These are phyloP conservation scores for Calidris pygmaea DNA, from an alignment of 2,113 vertebrate species.

Conservation along the genomic window DNA sequence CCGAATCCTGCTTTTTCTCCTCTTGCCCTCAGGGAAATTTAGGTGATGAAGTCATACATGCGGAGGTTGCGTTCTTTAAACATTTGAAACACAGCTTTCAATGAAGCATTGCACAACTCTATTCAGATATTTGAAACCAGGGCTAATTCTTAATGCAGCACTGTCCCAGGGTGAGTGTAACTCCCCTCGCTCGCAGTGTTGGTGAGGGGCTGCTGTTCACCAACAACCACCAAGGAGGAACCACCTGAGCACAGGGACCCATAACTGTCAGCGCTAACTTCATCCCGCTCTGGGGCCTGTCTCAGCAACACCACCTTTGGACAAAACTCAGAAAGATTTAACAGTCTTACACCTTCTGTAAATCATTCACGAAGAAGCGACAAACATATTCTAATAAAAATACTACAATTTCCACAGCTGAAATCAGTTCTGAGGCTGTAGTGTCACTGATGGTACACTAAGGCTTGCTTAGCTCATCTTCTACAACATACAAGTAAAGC, in stretches of 20 bases:
- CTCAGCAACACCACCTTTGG: neutral
- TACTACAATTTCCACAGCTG: fast-evolving
- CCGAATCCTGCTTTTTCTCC: neutral
- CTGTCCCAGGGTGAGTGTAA: fast-evolving
- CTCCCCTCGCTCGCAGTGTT: fast-evolving
- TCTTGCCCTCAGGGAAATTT: neutral
- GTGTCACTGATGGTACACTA: neutral
- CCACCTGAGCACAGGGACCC: fast-evolving
- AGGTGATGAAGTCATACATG: neutral
- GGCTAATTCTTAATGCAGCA: neutral
- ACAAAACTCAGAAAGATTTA: neutral
- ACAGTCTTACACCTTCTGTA: neutral
- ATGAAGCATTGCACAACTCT: neutral
- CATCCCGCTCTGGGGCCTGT: neutral
- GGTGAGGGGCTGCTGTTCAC: neutral
- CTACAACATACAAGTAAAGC: neutral
- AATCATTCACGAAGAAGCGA: neutral
- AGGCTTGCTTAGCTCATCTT: neutral
- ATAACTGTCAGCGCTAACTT: neutral
- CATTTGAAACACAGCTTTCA: neutral
- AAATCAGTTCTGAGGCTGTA: neutral
- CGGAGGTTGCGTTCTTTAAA: neutral
- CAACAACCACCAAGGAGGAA: neutral
- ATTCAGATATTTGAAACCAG: neutral
- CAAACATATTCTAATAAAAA: neutral